phyloP scores from a whole-genome alignment of 2,113 vertebrate genomes.

The Dasyurus viverrinus region DNA sequence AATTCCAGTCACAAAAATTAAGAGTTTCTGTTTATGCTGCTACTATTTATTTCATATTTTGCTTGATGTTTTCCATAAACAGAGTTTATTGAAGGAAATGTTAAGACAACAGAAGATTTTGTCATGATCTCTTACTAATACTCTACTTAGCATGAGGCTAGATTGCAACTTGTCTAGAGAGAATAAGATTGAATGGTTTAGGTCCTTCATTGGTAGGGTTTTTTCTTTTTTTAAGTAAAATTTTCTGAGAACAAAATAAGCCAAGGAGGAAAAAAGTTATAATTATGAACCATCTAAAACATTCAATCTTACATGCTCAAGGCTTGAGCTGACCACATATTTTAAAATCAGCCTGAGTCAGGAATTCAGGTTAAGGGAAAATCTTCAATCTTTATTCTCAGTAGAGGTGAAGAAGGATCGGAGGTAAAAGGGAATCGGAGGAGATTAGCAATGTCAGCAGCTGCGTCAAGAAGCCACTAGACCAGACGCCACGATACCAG shows the following conservation, averaged over 20 bases:
- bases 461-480: no score
- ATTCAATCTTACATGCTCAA: neutral
- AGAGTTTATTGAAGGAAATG: neutral
- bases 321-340: no score
- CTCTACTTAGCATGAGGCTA: neutral
- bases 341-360: no score
- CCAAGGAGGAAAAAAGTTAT: neutral
- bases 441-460: no score
- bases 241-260: neutral
- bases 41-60: constrained; percentile 23
- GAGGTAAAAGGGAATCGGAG: no score
- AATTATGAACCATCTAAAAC: neutral
- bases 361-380: no score
- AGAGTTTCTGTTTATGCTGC: neutral
- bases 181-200: neutral
- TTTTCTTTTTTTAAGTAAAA: neutral
- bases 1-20: neutral
- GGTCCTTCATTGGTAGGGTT: neutral
- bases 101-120: neutral
- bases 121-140: neutral
- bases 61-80: neutral
- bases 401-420: no score
- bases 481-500: no score
- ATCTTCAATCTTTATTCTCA: no score
- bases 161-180: neutral